These are phyloP conservation scores for Drosophila pruinosa DNA, from an alignment of 1,140 invertebrate genomes.

Conservation along the genomic window DNA sequence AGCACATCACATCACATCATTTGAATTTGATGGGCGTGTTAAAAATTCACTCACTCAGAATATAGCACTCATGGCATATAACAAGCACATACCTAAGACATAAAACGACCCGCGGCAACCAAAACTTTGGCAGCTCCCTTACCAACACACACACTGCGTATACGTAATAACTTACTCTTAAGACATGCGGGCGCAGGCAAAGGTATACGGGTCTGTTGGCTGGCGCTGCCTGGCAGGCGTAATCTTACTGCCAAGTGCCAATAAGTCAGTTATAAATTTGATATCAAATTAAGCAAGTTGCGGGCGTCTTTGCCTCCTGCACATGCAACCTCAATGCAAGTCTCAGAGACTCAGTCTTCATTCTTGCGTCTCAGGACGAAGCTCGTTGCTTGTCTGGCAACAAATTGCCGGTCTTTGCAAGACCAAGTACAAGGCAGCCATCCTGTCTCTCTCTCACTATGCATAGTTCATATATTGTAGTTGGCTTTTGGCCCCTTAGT, in stretches of 20 bases:
- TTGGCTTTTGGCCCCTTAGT: conserved; percentile 38
- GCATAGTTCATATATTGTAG: conserved; percentile 59
- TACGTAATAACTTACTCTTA: conserved; percentile 59
- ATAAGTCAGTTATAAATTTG: conserved; percentile 81
- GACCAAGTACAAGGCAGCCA: not conserved
- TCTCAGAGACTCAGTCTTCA: not conserved
- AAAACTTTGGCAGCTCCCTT: conserved; percentile 27
- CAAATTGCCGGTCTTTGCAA: conserved; percentile 20
- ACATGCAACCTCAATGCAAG: not conserved
- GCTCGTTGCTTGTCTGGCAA: not conserved
- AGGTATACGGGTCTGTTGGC: not conserved
- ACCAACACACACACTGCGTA: conserved; percentile 50
- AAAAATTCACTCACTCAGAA: conserved; percentile 34
- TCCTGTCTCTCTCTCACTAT: not conserved
- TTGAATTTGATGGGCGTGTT: conserved; percentile 32
- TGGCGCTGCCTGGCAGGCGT: conserved; percentile 62
- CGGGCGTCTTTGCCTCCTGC: conserved; percentile 17
- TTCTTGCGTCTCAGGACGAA: not conserved
- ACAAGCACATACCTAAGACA: conserved; percentile 26
- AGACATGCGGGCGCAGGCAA: not conserved
- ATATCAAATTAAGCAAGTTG: conserved; percentile 77
- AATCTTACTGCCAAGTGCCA: conserved; percentile 76
- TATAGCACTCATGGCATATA: conserved; percentile 22
- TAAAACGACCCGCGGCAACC: conserved; percentile 31
- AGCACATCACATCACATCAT: conserved; percentile 8